Evolutionary conservation across 2,888 invertebrate genomes (phyloP).

Genomic region (Perizoma flavofasciatum): DNA sequence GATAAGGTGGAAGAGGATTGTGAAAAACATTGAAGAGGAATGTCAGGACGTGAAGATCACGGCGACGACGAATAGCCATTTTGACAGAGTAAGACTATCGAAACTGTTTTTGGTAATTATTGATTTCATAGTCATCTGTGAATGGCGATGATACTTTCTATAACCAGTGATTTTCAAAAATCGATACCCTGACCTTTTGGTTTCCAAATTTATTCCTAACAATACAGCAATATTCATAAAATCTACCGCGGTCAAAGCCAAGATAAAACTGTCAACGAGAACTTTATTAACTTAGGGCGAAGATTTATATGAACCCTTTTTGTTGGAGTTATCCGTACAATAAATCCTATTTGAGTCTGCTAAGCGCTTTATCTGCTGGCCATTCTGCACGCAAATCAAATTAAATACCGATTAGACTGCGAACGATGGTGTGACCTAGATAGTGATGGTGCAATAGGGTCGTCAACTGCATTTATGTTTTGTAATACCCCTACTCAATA

Average conservation of each 20-base stretch:
- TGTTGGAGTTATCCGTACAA: constrained; percentile 69
- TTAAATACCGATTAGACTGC: constrained; percentile 67
- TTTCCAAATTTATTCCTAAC: constrained; percentile 24
- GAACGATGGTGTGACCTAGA: constrained; percentile 58
- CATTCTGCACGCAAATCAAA: constrained; percentile 75
- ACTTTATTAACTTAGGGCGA: constrained; percentile 74
- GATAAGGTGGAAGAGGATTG: no score
- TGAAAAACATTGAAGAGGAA: no score
- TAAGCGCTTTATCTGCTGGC: constrained; percentile 73
- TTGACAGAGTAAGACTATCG: no score
- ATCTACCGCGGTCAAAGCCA: constrained; percentile 58
- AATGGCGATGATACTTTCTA: no score
- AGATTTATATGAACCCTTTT: constrained; percentile 77
- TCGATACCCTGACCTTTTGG: no score
- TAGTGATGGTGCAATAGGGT: constrained; percentile 34
- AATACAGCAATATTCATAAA: constrained; percentile 61
- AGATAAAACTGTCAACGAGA: constrained; percentile 73
- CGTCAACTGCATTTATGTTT: constrained; percentile 4
- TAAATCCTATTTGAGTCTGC: constrained; percentile 71
- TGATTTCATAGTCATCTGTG: no score
- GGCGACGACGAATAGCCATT: no score
- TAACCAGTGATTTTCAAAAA: no score
- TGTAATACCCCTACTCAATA: not conserved
- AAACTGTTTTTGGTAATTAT: no score
- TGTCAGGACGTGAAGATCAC: no score